Base-by-base conservation (phyloP, 64 coral and sea anemone genomes). In the Porites lutea region DNA sequence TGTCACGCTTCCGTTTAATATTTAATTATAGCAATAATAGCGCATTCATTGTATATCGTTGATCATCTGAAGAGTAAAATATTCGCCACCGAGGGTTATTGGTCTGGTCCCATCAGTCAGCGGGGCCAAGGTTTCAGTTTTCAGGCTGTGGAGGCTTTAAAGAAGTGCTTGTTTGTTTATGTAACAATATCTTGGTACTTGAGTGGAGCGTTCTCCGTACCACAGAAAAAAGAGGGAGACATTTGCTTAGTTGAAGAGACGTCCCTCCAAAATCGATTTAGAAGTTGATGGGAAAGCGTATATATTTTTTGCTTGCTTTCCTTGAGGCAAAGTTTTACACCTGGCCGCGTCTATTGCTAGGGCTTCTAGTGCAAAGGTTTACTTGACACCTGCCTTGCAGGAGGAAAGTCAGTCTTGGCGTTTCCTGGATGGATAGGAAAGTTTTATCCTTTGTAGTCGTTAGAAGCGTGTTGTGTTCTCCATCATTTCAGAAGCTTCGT, bases 31-130 rank as follows among this genome's bases (percentile, higher is more conserved):
- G 27, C 27, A 37, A 37, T 37, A 37, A 37, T 37, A 37, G 27
- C 27, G 52, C 87, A 3, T 89, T 62, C 53, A 3, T 66, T 89
- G 43, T 89, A 89, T 16, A 89, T 89, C 9, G 72, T 77, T 77
- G 72, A 77, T 48, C 16, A 57, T 22, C n/a, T 89, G 57, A n/a
- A 58, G 61, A 72, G 87, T 2, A 72, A 89, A 44, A 0, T 89
- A 6, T 77, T 89, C 9, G 27, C 21, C 3, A 2, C 75, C 13
- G 5, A 53, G 16, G 66, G 86, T 11, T 10, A 20, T 22, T 88
- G 71, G 86, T 88, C 86, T 50, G 10, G 43, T 20, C 48, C 65
- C 6, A 87, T 87, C 27, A 71, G 12, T 6, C 66, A 87, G n/a
- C 18, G 84, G 27, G 20, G 19, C 4, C 6, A 15, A 27, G 22